These are phyloP conservation scores for Lampropteryx suffumata DNA, from an alignment of 2,888 invertebrate genomes.

Conservation along the genomic window DNA sequence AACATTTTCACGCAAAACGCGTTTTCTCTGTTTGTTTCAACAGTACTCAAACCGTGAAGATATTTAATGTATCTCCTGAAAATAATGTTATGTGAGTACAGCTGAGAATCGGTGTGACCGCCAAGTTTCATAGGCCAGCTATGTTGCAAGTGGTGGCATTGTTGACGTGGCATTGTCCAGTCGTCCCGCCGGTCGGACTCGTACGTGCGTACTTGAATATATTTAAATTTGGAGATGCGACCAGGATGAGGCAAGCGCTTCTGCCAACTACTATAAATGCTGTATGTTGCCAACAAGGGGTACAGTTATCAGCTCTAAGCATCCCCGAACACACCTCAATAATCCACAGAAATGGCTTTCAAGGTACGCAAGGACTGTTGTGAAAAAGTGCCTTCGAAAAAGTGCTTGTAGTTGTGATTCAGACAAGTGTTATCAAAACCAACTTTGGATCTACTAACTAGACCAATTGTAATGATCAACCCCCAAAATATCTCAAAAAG, in stretches of 20 bases:
- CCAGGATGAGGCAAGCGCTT: constrained; percentile 75
- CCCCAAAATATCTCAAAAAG: constrained; percentile 8
- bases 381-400: constrained; percentile 35
- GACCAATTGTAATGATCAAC: background rate
- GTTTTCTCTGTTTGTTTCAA: constrained; percentile 30
- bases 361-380: constrained; percentile 61
- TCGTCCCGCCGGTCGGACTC: constrained; percentile 58
- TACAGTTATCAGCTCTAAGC: constrained; percentile 72
- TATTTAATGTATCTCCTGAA: constrained; percentile 49
- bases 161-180: constrained; percentile 78
- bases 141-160: constrained; percentile 74
- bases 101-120: constrained; percentile 66
- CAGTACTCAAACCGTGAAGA: constrained; percentile 44
- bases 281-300: constrained; percentile 58
- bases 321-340: constrained; percentile 65
- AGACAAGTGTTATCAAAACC: constrained; percentile 11
- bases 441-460: constrained; percentile 6
- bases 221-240: constrained; percentile 82
- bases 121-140: constrained; percentile 63
- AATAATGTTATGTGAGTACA: constrained; percentile 50
- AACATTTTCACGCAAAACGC: constrained; percentile 28
- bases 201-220: constrained; percentile 83
- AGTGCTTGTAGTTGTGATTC: constrained; percentile 28
- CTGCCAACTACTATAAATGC: constrained; percentile 69
- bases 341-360: constrained; percentile 67